Percentiles rank a stretch among this genome's conserved stretches.
phyloP scores from a whole-genome alignment of 2,888 invertebrate genomes.

The Andrena camellia region DNA sequence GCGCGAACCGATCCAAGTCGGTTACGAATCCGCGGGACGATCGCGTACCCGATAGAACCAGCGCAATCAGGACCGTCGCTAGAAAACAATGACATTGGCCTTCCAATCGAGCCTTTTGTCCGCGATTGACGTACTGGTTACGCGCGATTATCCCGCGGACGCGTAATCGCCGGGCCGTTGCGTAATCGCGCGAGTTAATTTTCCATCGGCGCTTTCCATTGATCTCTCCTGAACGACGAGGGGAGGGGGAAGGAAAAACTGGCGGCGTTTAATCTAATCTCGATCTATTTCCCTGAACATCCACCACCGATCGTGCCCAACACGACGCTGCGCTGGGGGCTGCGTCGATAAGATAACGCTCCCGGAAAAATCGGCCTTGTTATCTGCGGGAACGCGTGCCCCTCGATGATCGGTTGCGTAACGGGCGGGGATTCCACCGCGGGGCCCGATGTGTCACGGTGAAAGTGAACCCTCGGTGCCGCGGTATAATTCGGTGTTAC shows the following conservation, averaged over 20 bases:
- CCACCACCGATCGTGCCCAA: background rate
- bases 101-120: conserved; percentile 10
- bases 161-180: background rate
- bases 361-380: background rate
- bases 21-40: too few species aligned
- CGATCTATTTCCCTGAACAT: background rate
- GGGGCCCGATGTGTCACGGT: conserved; percentile 1
- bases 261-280: background rate
- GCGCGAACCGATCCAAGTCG: too few species aligned
- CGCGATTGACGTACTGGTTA: background rate
- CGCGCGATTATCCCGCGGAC: background rate
- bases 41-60: conserved; percentile 14
- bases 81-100: conserved; percentile 8
- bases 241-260: background rate
- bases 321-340: too few species aligned
- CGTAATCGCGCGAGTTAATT: background rate
- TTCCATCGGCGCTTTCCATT: background rate
- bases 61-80: background rate
- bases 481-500: background rate
- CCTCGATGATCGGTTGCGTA: conserved; percentile 20
- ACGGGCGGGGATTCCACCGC: background rate
- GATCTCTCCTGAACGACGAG: background rate
- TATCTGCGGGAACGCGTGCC: background rate
- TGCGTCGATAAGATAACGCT: conserved; percentile 30
- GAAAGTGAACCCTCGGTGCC: conserved; percentile 42